phyloP scores from a whole-genome alignment of 1,140 invertebrate genomes.

The Chrysopa pallens region DNA sequence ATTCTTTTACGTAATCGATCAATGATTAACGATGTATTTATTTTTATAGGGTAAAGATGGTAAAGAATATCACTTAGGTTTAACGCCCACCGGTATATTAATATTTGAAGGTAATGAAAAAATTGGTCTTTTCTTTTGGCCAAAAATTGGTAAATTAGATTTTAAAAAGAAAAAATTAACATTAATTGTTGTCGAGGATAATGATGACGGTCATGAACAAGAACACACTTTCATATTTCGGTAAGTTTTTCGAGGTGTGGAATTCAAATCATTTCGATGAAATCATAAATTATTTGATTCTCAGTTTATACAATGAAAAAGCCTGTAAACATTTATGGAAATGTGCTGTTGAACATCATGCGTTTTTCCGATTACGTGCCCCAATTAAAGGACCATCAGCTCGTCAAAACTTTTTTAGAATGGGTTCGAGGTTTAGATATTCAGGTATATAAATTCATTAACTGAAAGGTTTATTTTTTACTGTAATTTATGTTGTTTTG shows the following conservation, averaged over 20 bases:
- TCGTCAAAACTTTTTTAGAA: conserved; percentile 89
- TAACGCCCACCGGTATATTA: conserved; percentile 92
- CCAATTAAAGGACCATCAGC: conserved; percentile 76
- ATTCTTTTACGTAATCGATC: too few relatives aligned
- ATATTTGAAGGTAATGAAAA: conserved; percentile 92
- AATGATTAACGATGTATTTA: background rate
- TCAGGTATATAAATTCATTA: conserved; percentile 33
- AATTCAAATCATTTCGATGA: background rate
- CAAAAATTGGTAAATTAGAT: conserved; percentile 82
- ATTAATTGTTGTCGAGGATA: conserved; percentile 88
- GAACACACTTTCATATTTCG: conserved; percentile 86
- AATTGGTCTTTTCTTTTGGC: conserved; percentile 98
- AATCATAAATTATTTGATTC: conserved; percentile 14
- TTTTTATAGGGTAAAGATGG: conserved; percentile 73
- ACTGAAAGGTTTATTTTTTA: conserved; percentile 11
- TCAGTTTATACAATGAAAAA: conserved; percentile 80
- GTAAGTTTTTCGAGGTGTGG: conserved; percentile 11
- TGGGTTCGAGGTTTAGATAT: conserved; percentile 90
- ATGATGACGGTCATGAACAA: conserved; percentile 81
- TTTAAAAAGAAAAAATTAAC: conserved; percentile 94
- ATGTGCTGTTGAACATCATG: conserved; percentile 97
- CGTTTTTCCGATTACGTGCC: conserved; percentile 88
- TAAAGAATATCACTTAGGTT: conserved; percentile 87
- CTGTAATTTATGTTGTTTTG: conserved; percentile 1
- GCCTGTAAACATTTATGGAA: conserved; percentile 99